Percentiles rank a stretch among this genome's conserved stretches.
These are phyloP conservation scores for Ophonus ardosiacus DNA, from an alignment of 2,888 invertebrate genomes.

Conservation along the genomic window DNA sequence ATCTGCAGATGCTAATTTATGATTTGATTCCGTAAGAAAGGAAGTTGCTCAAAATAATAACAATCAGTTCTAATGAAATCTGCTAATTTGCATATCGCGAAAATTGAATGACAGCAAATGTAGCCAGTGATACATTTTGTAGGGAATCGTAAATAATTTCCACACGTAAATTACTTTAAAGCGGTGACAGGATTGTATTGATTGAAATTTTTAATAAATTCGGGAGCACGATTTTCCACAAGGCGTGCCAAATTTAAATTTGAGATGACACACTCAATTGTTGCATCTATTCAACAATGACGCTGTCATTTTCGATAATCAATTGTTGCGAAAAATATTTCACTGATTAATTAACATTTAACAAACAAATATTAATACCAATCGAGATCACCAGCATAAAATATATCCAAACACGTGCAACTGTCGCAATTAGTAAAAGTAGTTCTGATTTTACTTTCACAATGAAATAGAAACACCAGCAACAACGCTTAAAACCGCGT, in stretches of 20 bases:
- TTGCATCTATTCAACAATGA: not conserved
- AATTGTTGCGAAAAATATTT: conserved; percentile 8
- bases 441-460: conserved; percentile 61
- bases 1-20: conserved; percentile 24
- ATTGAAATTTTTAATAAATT: conserved; percentile 58
- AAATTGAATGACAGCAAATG: conserved; percentile 40
- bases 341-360: not conserved
- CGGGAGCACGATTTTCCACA: conserved; percentile 19
- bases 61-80: conserved; percentile 28
- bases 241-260: conserved; percentile 50
- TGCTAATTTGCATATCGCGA: conserved; percentile 12
- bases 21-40: conserved; percentile 54
- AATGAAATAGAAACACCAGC: conserved; percentile 51
- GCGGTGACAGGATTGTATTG: conserved; percentile 50
- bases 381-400: not conserved
- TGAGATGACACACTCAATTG: conserved; percentile 36
- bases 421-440: conserved; percentile 63
- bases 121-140: conserved; percentile 25
- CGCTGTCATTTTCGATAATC: not conserved
- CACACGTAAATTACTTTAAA: conserved; percentile 25
- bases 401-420: conserved; percentile 47
- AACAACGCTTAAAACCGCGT: conserved; percentile 20
- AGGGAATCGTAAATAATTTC: conserved; percentile 31
- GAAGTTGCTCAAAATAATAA: conserved; percentile 49
- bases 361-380: not conserved